A percentile compares a stretch with the other conserved stretches of the same genome.
phyloP scores from a whole-genome alignment of 1,140 invertebrate genomes.

The Drosophila saltans region DNA sequence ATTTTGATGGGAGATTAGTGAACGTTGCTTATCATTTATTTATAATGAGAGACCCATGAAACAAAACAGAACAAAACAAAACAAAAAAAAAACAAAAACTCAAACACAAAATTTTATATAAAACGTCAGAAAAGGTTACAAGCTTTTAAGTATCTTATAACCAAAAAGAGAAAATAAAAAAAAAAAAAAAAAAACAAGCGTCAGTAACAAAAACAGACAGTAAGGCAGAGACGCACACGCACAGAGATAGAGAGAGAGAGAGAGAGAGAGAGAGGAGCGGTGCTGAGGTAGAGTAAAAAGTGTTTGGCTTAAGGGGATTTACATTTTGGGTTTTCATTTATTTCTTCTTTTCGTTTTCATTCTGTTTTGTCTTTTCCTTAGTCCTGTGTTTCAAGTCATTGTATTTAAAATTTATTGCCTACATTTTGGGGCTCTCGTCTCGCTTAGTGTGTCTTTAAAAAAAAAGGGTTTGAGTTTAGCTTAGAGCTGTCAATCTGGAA shows the following conservation, averaged over 20 bases:
- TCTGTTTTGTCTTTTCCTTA: background rate
- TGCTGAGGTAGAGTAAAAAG: constrained; percentile 2
- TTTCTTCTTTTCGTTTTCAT: background rate
- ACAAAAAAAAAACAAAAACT: background rate
- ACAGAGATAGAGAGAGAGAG: background rate
- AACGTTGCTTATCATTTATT: constrained; percentile 59
- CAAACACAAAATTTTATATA: constrained; percentile 25
- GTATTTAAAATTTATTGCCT: constrained; percentile 48
- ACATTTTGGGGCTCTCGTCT: constrained; percentile 21
- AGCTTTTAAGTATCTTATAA: constrained; percentile 30
- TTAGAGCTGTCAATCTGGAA: constrained; percentile 22
- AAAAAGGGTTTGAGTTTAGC: constrained; percentile 25
- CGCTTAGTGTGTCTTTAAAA: constrained; percentile 13
- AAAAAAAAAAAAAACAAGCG: background rate
- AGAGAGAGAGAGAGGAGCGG: background rate
- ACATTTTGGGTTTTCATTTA: constrained; percentile 19
- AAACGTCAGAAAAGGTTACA: constrained; percentile 18
- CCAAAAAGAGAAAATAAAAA: constrained; percentile 22
- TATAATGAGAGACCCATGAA: constrained; percentile 54
- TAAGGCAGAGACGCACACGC: background rate
- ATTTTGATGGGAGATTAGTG: constrained; percentile 25
- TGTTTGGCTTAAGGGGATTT: constrained; percentile 25
- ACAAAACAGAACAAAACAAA: constrained; percentile 26
- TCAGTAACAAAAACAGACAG: background rate
- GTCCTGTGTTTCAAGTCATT: background rate